Percentiles rank a stretch among this genome's conserved stretches.
Evolutionary conservation across 2,797 vertebrate species (phyloP).

Genomic region (Danionella dracula): DNA sequence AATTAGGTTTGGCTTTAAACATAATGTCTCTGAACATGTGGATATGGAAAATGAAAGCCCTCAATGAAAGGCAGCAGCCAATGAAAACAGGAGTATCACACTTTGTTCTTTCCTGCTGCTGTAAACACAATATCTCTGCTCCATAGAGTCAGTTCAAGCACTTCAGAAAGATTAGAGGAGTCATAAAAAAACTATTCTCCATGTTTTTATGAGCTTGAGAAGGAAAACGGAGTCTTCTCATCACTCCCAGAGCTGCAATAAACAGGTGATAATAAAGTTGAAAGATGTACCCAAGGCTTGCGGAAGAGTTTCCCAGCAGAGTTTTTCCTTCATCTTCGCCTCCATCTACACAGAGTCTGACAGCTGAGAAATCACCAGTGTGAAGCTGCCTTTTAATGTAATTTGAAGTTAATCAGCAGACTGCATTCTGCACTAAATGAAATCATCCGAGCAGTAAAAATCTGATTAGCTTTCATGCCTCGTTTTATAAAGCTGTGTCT

Average conservation of each 20-base stretch:
- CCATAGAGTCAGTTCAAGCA: constrained; percentile 74
- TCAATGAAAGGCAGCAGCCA: too few relatives aligned
- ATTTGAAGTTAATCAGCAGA: constrained; percentile 31
- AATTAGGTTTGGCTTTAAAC: too few relatives aligned
- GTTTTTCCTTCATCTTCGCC: constrained; percentile 9
- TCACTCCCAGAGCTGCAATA: constrained; percentile 24
- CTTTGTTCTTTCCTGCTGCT: constrained; percentile 48
- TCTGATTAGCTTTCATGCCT: constrained; percentile 41
- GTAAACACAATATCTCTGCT: constrained; percentile 57
- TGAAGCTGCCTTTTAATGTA: constrained; percentile 39
- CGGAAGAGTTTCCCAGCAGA: constrained; percentile 14
- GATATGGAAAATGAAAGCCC: too few relatives aligned
- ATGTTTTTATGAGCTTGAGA: constrained; percentile 11
- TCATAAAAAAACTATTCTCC: constrained; percentile 16
- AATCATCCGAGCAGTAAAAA: constrained; percentile 37
- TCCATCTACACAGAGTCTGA: background rate
- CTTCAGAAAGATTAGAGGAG: constrained; percentile 49
- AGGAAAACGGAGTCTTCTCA: background rate
- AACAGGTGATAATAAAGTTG: constrained; percentile 26
- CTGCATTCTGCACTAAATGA: constrained; percentile 39
- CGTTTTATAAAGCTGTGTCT: constrained; percentile 32
- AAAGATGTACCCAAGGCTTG: constrained; percentile 6
- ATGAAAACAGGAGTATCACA: too few relatives aligned
- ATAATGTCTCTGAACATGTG: too few relatives aligned
- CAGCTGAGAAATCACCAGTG: constrained; percentile 22